Conservation (phyloP, 2,797 vertebrate species). For the Amblyraja radiata region DNA sequence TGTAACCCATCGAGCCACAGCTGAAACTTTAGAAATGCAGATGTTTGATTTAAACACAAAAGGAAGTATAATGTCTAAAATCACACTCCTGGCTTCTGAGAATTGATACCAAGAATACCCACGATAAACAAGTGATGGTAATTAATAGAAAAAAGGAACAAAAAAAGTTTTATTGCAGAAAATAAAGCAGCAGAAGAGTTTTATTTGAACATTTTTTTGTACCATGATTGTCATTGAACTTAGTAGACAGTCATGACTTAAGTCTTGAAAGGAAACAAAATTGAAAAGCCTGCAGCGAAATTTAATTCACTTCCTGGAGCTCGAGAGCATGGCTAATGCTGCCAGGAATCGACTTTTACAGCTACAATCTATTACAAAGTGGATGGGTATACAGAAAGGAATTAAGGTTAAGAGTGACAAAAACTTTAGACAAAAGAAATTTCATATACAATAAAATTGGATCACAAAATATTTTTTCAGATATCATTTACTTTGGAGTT, state of each 20-base stretch:
- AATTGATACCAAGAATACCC: neutral
- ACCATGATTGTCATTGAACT: slow-evolving; percentile 39
- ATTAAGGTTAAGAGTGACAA: slow-evolving; percentile 25
- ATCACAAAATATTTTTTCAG: slow-evolving; percentile 26
- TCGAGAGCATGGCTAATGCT: slow-evolving; percentile 20
- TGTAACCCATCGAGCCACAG: neutral
- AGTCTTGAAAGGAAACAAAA: slow-evolving; percentile 32
- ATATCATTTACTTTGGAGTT: slow-evolving; percentile 32
- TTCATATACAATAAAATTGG: slow-evolving; percentile 10
- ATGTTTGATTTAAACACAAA: neutral
- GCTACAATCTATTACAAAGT: slow-evolving; percentile 32
- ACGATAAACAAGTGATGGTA: neutral
- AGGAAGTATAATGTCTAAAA: neutral
- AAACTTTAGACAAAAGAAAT: slow-evolving; percentile 27
- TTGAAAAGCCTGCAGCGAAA: slow-evolving; percentile 25
- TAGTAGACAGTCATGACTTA: slow-evolving; percentile 38
- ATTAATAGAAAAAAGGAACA: slow-evolving; percentile 15
- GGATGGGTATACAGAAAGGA: slow-evolving; percentile 20
- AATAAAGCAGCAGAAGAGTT: slow-evolving; percentile 38
- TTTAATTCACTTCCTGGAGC: slow-evolving; percentile 27
- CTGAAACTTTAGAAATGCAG: neutral
- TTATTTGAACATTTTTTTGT: slow-evolving; percentile 38
- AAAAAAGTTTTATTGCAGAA: slow-evolving; percentile 33
- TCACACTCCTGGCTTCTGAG: neutral
- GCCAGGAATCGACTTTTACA: slow-evolving; percentile 29